phyloP scores from a whole-genome alignment of 1,140 invertebrate species.

The Leptinotarsa defecta region DNA sequence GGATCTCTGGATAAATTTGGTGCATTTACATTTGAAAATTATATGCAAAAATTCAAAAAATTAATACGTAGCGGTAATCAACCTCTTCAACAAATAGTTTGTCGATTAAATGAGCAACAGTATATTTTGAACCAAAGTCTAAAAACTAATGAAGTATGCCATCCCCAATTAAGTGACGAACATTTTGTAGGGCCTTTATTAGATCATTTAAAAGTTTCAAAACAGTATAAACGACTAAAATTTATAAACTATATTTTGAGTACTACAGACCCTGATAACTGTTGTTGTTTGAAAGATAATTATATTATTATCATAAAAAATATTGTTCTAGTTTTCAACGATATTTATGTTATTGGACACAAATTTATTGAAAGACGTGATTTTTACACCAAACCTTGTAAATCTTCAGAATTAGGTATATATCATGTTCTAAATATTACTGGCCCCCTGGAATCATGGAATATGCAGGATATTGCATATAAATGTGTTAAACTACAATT shows the following conservation, averaged over 20 bases:
- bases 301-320: conserved; percentile 14
- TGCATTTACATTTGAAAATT: conserved; percentile 33
- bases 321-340: conserved; percentile 1
- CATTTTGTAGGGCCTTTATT: too few species aligned
- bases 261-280: conserved; percentile 8
- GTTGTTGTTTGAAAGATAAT: conserved; percentile 6
- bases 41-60: conserved; percentile 21
- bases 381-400: conserved; percentile 9
- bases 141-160: neutral
- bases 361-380: neutral
- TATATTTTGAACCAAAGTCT: neutral
- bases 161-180: too few species aligned
- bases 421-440: neutral
- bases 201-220: too few species aligned
- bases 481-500: conserved; percentile 18
- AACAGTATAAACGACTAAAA: neutral
- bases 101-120: conserved; percentile 4
- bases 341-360: neutral
- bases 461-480: neutral
- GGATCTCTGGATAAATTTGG: conserved; percentile 24
- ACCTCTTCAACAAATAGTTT: conserved; percentile 20
- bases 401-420: conserved; percentile 13
- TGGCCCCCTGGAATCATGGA: neutral
- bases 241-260: conserved; percentile 2
- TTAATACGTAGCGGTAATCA: conserved; percentile 31